Conservation (phyloP, 1,140 invertebrate species). For the Heliconius hermathena region DNA sequence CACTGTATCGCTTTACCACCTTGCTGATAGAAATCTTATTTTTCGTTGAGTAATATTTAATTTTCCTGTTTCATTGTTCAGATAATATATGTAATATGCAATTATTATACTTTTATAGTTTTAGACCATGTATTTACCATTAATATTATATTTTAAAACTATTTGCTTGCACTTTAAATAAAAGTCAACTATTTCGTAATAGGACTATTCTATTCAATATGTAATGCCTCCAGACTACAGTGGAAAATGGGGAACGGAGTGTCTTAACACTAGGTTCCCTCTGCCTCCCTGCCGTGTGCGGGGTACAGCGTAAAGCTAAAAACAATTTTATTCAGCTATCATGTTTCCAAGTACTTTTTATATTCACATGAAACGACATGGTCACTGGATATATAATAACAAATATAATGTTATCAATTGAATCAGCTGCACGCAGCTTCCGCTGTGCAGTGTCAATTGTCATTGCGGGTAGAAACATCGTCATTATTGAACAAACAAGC, state of each 20-base stretch:
- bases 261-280: too few species aligned
- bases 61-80: constrained; percentile 55
- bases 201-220: not conserved
- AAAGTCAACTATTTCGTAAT: not conserved
- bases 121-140: constrained; percentile 18
- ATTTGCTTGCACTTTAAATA: not conserved
- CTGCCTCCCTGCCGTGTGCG: too few species aligned
- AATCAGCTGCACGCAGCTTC: constrained; percentile 45
- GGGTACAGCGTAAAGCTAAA: too few species aligned
- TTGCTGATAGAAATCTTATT: constrained; percentile 62
- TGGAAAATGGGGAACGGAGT: too few species aligned
- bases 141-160: not conserved
- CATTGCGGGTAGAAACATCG: constrained; percentile 45
- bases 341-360: not conserved
- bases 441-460: constrained; percentile 43
- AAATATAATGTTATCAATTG: constrained; percentile 35
- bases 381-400: not conserved
- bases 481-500: constrained; percentile 30
- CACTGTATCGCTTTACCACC: constrained; percentile 55
- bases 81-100: constrained; percentile 40
- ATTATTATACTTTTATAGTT: constrained; percentile 48
- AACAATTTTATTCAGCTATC: not conserved
- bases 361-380: not conserved
- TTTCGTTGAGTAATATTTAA: constrained; percentile 48
- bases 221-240: too few species aligned